Evolutionary conservation across 2,888 invertebrate species (phyloP).

Genomic region (Koerneria pararmatus): DNA sequence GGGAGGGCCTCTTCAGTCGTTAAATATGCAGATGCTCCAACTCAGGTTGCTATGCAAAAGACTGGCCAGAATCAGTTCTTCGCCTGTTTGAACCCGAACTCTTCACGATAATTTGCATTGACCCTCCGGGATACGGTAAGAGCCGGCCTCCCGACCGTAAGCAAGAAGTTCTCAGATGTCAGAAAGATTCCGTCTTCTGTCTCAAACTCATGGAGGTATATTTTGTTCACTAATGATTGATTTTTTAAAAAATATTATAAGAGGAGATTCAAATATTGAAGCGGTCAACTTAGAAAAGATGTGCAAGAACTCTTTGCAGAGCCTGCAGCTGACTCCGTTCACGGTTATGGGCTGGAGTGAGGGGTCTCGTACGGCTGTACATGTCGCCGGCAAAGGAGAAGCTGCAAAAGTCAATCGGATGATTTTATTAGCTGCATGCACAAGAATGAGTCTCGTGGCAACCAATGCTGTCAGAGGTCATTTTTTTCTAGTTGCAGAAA

Average conservation of each 20-base stretch:
- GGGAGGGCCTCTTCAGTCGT: too few relatives aligned
- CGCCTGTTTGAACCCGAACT: conserved; percentile 33
- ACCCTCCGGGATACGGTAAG: conserved; percentile 34
- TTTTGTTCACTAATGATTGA: neutral
- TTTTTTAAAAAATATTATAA: too few relatives aligned
- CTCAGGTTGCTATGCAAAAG: conserved; percentile 32
- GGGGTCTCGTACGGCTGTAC: conserved; percentile 41
- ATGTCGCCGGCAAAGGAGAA: conserved; percentile 31
- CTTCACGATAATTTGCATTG: conserved; percentile 37
- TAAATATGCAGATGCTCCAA: too few relatives aligned
- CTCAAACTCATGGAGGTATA: conserved; percentile 36
- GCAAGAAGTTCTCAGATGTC: conserved; percentile 39
- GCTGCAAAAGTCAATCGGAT: conserved; percentile 18
- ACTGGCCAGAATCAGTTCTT: conserved; percentile 38
- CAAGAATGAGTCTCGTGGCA: conserved; percentile 37
- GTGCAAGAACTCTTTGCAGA: neutral
- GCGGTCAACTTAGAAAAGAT: neutral
- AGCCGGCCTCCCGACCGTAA: conserved; percentile 35
- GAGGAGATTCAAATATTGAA: too few relatives aligned
- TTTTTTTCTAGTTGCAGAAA: too few relatives aligned
- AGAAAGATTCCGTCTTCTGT: conserved; percentile 39
- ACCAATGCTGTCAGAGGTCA: conserved; percentile 42
- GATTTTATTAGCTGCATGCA: conserved; percentile 36
- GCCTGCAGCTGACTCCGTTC: conserved; percentile 8
- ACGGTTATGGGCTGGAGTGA: conserved; percentile 17